These are phyloP conservation scores for Drosophila leonis DNA, from an alignment of 2,888 invertebrate species.

Conservation along the genomic window DNA sequence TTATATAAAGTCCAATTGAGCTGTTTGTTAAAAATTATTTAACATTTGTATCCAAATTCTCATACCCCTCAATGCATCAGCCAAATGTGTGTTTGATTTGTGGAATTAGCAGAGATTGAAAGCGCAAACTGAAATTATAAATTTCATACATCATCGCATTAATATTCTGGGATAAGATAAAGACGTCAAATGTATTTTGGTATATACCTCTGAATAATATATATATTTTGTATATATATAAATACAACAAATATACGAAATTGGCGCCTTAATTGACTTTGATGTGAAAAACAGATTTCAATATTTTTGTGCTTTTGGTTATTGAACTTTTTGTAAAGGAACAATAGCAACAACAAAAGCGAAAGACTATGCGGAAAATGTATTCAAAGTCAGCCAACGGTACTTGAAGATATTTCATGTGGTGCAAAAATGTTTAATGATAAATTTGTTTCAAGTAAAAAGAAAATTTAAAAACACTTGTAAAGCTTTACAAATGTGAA, in stretches of 20 bases:
- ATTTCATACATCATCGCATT: conserved; percentile 84
- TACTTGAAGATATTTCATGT: conserved; percentile 70
- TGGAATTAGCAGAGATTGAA: conserved; percentile 27
- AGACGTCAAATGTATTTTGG: conserved; percentile 65
- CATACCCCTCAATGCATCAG: conserved; percentile 4
- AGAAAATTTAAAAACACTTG: not conserved
- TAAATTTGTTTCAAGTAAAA: conserved; percentile 20
- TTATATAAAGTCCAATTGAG: not conserved
- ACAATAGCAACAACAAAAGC: conserved; percentile 6
- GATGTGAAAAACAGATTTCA: conserved; percentile 69
- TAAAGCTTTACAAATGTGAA: not conserved
- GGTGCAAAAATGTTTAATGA: conserved; percentile 69
- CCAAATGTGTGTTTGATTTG: conserved; percentile 54
- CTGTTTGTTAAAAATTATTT: not conserved
- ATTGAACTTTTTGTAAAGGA: conserved; percentile 63
- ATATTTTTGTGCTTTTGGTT: conserved; percentile 47
- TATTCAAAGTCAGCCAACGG: conserved; percentile 26
- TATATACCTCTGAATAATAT: conserved; percentile 6
- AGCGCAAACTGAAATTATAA: conserved; percentile 58
- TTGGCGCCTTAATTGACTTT: conserved; percentile 79
- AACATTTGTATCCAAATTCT: conserved; percentile 5
- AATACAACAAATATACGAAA: conserved; percentile 57
- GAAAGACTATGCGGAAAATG: conserved; percentile 20
- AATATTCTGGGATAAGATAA: conserved; percentile 83
- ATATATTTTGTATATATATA: conserved; percentile 30